phyloP scores from a whole-genome alignment of 2,113 vertebrate genomes.

The Pholis gunnellus region DNA sequence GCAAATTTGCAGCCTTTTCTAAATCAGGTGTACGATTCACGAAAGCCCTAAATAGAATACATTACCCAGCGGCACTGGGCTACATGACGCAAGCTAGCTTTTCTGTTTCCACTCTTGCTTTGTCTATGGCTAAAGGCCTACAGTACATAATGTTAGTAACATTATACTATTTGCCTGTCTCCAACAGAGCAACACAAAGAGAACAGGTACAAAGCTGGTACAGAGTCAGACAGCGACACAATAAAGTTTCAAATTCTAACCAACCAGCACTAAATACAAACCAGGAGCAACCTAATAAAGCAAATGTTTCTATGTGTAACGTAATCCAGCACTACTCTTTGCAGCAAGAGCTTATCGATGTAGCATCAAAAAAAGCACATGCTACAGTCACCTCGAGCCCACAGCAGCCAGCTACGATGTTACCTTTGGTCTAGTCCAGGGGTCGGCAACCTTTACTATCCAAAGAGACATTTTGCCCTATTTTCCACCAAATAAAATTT shows the following conservation, averaged over 20 bases:
- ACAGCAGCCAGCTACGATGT: background rate
- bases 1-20: no score
- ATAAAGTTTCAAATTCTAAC: background rate
- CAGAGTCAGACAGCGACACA: background rate
- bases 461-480: no score
- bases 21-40: background rate
- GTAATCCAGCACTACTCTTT: background rate
- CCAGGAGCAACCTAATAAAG: background rate
- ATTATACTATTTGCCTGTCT: background rate
- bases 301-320: background rate
- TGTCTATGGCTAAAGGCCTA: background rate
- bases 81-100: background rate
- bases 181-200: background rate
- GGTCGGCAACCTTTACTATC: no score
- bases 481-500: no score
- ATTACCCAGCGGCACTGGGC: background rate
- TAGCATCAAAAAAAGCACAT: background rate
- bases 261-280: background rate
- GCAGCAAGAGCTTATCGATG: background rate
- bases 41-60: background rate
- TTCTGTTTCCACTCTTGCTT: background rate
- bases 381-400: background rate
- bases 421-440: no score
- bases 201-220: background rate
- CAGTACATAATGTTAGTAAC: background rate